Evolutionary conservation across 2,113 vertebrate genomes (phyloP), one percentile per base, ranked within the genome.

Genomic region (Furnarius figulus): DNA sequence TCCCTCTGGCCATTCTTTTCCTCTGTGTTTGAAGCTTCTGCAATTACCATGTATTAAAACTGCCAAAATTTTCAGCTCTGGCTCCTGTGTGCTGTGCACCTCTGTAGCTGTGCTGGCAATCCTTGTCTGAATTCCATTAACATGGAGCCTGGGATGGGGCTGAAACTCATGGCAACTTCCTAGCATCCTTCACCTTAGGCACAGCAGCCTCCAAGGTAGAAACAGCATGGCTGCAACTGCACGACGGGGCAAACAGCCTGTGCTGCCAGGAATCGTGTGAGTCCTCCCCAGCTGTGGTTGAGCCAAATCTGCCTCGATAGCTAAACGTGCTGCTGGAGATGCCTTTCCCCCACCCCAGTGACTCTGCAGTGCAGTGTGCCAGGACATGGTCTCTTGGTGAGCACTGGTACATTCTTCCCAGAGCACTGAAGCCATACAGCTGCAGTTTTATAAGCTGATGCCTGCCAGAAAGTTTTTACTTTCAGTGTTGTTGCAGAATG

Each of bases 11-110:
- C 39, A 24, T 81, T 77, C 42, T 67, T 62, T 56, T 25, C 50
- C 86, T 77, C 80, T 89, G 50, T 33, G 14, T 59, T 81, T 81
- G 47, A 91, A 84, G 33, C 39, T 94, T 74, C 65, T 81, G 46
- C 46, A 59, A 52, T 35, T 30, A 59, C 18, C 22, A 6, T 7
- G 5, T n/a, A 47, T 76, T 76, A 63, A 73, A 92, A 86, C n/a
- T 24, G 25, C n/a, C 28, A 13, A 53, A 31, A 67, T 30, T 10
- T 74, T 67, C 14, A 25, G 9, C 46, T 55, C 46, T 58, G 53
- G 24, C 50, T 33, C 27, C 40, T 31, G n/a, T 49, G 18, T 0
- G 1, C 17, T 23, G 20, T 31, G 19, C 46, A 47, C 30, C 14
- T 59, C 70, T 55, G 24, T 50, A 62, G 49, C 33, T 1, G 0